Evolutionary conservation across 2,113 vertebrate species (phyloP), one percentile per base, ranked within the genome.

Genomic region (Camelus bactrianus): DNA sequence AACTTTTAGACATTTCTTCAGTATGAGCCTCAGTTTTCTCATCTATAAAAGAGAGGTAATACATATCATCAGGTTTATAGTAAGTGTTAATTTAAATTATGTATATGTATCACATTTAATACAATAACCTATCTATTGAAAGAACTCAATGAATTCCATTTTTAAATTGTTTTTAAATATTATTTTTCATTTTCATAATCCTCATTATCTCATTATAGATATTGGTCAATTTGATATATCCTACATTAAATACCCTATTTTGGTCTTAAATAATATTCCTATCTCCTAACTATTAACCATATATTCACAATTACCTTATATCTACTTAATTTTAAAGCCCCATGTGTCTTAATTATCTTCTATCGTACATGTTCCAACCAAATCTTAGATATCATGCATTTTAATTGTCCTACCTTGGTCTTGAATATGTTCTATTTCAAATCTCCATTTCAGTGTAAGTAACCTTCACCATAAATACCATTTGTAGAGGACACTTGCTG

Each of bases 351-450:
- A 93, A 85, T 70, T 77, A 67, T 67, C 52, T 91, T 94, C 28
- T 12, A 69, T 83, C 12, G 87, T 70, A 62, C 5, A 73, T 62
- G 17, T 52, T 17, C 60, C 50, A 77, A 90, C 30, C 6, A n/a
- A 92, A 20, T 93, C n/a, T 81, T 92, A 92, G 95, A 85, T 62
- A 96, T n/a, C 62, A 65, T 65, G 10, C 22, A 48, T 91, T 52
- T 91, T 91, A 95, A 84, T 94, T 89, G 30, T 85, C 52, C 58
- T 92, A 64, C 50, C 32, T 93, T n/a, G 88, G 32, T 89, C 58
- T 64, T 92, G 70, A 75, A 62, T 81, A 75, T 81, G 22, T 83
- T 80, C 35, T 92, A 58, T 77, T 91, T 87, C 46, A 89, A 92
- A 52, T 89, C 3, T 38, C 56, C 28, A 62, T 84, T 89, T 91